Conservation (phyloP, 2,797 vertebrate genomes). For the Sebastes steindachneri region DNA sequence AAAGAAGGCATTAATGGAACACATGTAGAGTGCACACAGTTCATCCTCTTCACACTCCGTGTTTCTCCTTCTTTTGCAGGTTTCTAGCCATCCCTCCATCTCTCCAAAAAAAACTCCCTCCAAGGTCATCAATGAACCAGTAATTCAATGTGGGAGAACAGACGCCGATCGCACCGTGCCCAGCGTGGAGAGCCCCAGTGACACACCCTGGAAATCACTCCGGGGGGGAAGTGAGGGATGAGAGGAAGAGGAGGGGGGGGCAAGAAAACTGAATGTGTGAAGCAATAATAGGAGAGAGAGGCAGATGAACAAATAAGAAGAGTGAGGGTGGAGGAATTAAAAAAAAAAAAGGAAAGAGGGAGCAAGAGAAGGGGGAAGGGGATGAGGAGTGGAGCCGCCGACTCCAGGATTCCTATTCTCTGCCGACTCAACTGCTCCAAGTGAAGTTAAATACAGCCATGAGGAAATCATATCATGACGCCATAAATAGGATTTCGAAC, state of each 20-base stretch:
- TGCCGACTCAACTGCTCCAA: neutral
- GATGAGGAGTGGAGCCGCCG: constrained; percentile 19
- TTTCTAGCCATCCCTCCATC: constrained; percentile 18
- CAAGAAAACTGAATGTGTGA: neutral
- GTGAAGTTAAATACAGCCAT: constrained; percentile 31
- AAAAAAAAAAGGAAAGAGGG: neutral
- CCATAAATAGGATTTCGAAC: constrained; percentile 68
- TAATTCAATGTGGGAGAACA: constrained; percentile 25
- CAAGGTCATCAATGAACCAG: constrained; percentile 65
- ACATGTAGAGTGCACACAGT: constrained; percentile 8
- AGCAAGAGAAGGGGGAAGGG: neutral
- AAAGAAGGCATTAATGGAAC: constrained; percentile 8
- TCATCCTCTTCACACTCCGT: constrained; percentile 26
- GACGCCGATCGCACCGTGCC: neutral
- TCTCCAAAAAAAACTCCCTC: constrained; percentile 9
- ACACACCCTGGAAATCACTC: constrained; percentile 44
- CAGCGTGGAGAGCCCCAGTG: constrained; percentile 3
- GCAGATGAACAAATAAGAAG: constrained; percentile 25
- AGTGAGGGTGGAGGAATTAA: neutral
- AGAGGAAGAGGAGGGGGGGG: neutral
- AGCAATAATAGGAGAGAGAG: constrained; percentile 1
- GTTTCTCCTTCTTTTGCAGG: constrained; percentile 56
- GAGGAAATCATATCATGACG: constrained; percentile 49
- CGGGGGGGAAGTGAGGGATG: constrained; percentile 22
- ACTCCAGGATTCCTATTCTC: constrained; percentile 31